Evolutionary conservation across 2,113 vertebrate species (phyloP).

Genomic region (Tretioscincus oriximinensis): DNA sequence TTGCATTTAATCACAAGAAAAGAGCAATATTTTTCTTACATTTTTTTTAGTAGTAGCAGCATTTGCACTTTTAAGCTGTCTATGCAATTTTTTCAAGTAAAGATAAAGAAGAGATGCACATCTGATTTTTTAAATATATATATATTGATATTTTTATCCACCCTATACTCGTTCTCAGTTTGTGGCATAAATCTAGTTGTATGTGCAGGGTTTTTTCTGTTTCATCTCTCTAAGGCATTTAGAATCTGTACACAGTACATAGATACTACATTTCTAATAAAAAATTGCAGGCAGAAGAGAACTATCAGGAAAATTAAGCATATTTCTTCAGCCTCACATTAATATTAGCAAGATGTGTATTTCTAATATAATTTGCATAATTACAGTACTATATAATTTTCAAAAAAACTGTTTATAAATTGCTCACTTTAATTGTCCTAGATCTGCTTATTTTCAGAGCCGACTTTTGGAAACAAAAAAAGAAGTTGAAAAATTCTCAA

Average conservation of each 20-base stretch:
- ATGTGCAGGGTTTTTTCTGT: not conserved
- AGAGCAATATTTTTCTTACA: not conserved
- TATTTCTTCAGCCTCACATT: not conserved
- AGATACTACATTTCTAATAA: too few relatives aligned
- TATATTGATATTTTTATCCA: not conserved
- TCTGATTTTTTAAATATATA: not conserved
- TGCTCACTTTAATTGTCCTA: not conserved
- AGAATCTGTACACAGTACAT: not conserved
- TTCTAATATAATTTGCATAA: not conserved
- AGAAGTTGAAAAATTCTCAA: conserved; percentile 90
- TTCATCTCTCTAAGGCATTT: not conserved
- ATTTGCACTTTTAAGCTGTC: not conserved
- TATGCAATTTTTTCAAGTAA: not conserved
- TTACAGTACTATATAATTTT: not conserved
- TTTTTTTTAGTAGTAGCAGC: not conserved
- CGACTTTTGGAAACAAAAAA: conserved; percentile 94
- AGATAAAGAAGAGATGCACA: not conserved
- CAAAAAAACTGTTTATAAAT: not conserved
- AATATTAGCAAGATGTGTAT: not conserved
- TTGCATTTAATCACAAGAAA: not conserved
- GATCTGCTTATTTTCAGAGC: conserved; percentile 69
- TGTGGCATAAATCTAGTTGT: not conserved
- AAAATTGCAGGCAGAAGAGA: too few relatives aligned
- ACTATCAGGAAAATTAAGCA: too few relatives aligned
- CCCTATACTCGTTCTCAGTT: not conserved